Evolutionary conservation across 1,140 invertebrate species (phyloP), one percentile per base, ranked within the genome.

Genomic region (Eupristina koningsbergeri): DNA sequence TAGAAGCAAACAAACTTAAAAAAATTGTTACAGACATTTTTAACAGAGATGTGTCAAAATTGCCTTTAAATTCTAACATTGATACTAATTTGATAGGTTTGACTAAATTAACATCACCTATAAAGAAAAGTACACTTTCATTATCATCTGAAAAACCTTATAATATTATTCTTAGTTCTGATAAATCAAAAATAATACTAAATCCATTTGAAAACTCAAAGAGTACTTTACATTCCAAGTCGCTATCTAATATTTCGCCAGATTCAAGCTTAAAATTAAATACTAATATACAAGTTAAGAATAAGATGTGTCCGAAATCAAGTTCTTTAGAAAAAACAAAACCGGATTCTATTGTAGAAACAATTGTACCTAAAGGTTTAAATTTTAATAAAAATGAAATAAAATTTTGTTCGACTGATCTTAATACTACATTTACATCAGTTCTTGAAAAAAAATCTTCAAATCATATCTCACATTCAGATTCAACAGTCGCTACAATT

Each of bases 31-130:
- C 79, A 0, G 88, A 86, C 85, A 80, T 85, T 9, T 73, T 87
- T 19, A 80, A 81, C 5, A 89, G 90, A 84, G 91, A 92, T 84
- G 87, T 92, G n/a, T 89, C 90, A 1, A 90, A 91, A 77, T 84
- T 92, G 71, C 90, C 92, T 3, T 26, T 92, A 11, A 89, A 93
- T 89, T 78, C 93, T 89, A 75, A 93, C 87, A 85, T 93, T 87
- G 92, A 94, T 90, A 80, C 93, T 88, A 90, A 94, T 88, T 91
- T 93, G 88, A 77, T 93, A 90, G 85, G 92, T 85, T 80, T 93
- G 58, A 89, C 91, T 15, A 92, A 92, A 82, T 81, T 92, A 26
- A 84, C 89, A 1, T 84, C 90, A 26, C 85, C 88, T 31, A 87
- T 86, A 34, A 91, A 89, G 29, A 26, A 87, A 0, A 26, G 64